Evolutionary conservation across 2,113 vertebrate genomes (phyloP), one percentile per base, ranked within the genome.

Genomic region (Nymphicus hollandicus): DNA sequence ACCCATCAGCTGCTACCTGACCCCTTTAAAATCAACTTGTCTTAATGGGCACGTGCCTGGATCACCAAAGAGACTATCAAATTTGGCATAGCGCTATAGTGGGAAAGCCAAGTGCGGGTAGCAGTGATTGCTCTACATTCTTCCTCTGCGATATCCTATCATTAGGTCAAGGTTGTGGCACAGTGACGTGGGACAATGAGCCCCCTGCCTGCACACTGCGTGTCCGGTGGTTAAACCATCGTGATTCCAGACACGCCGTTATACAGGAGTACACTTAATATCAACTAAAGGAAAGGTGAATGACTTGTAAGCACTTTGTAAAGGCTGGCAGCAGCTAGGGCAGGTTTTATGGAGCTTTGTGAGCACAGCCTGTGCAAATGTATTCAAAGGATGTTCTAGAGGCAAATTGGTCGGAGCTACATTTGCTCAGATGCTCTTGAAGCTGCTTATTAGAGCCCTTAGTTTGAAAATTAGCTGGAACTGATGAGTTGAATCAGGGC

Each of bases 401-500:
- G 37, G 84, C 89, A 96, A 96, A 95, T 50, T 88, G 81, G 68
- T 95, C 94, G 89, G 89, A 95, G 94, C 78, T 96, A 89, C 92
- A 94, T 93, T 95, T 89, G 89, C 74, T 81, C 91, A 93, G 81
- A 95, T 91, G 89, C 89, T 96, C 89, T 92, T 77, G 66, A 95
- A 88, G 91, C 79, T 93, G 89, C 58, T 94, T 92, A 61, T 91
- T 86, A 82, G 87, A 94, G 81, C 78, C 74, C 78, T 94, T 94
- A 72, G 84, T 68, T 73, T 85, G 89, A 91, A 95, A 97, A 96
- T 95, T 80, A 76, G 77, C 94, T 97, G 91, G 86, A 95, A 82
- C 73, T 79, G 69, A 89, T 93, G 83, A 96, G 89, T 71, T 3
- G 15, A 87, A 93, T 49, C 52, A 86, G 52, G 89, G 65, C 61